Evolutionary conservation across 2,797 vertebrate genomes (phyloP).

Genomic region (Parauchenoglanis punctatus): DNA sequence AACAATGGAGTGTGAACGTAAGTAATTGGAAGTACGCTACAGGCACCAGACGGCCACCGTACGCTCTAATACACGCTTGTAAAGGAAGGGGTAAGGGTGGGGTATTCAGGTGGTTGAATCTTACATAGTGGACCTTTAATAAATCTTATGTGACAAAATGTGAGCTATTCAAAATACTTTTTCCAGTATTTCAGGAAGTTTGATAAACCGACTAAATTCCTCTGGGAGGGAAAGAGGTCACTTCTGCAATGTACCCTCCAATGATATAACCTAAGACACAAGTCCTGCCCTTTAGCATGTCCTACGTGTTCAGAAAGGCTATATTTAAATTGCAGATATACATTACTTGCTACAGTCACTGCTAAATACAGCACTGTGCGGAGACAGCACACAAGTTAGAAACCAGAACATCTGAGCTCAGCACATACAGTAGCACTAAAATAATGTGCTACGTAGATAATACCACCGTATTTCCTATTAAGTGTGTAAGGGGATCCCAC

Average conservation of each 20-base stretch:
- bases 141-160: not conserved
- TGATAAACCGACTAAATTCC: not conserved
- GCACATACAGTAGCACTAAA: not conserved
- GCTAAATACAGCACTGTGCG: slow-evolving; percentile 35
- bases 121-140: not conserved
- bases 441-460: not conserved
- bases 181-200: not conserved
- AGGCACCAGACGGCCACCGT: no score
- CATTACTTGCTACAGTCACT: slow-evolving; percentile 30
- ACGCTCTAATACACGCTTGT: no score
- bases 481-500: not conserved
- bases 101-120: no score
- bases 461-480: not conserved
- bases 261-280: slow-evolving; percentile 10
- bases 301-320: slow-evolving; percentile 25
- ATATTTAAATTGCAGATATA: slow-evolving; percentile 51
- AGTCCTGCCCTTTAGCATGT: slow-evolving; percentile 14
- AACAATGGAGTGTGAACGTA: no score
- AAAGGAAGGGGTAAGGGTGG: no score
- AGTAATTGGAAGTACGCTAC: no score
- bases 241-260: slow-evolving; percentile 21
- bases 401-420: not conserved
- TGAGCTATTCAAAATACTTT: not conserved
- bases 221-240: not conserved
- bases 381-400: slow-evolving; percentile 13